Evolutionary conservation across 2,888 invertebrate genomes (phyloP).

Genomic region (Drosophila seclusa): DNA sequence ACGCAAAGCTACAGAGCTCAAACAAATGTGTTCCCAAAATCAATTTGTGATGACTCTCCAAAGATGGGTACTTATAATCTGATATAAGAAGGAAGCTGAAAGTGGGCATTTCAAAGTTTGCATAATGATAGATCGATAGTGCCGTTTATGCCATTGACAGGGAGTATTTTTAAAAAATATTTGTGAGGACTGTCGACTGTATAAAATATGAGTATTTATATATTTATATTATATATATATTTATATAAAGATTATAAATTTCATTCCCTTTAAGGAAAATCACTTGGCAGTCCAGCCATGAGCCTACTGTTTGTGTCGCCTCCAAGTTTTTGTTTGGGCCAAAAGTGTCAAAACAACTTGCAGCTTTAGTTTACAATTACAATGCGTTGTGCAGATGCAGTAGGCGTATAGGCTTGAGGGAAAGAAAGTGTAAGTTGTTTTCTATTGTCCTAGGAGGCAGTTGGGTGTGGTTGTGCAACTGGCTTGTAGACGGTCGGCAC

Average conservation of each 20-base stretch:
- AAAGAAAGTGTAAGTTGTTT: constrained; percentile 69
- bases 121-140: background rate
- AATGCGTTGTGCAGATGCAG: constrained; percentile 19
- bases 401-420: constrained; percentile 2
- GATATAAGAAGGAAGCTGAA: background rate
- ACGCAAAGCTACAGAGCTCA: constrained; percentile 3
- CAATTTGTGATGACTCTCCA: background rate
- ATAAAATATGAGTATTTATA: too few relatives aligned
- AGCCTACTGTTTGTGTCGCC: constrained; percentile 32
- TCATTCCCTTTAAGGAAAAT: background rate
- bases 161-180: background rate
- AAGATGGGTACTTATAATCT: background rate
- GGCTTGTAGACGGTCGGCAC: background rate
- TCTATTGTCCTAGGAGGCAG: constrained; percentile 23
- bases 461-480: background rate
- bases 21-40: constrained; percentile 7
- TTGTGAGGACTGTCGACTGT: background rate
- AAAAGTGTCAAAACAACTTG: constrained; percentile 77
- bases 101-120: background rate
- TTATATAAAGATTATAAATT: background rate
- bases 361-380: constrained; percentile 39
- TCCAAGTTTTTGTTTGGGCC: constrained; percentile 56
- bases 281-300: constrained; percentile 2
- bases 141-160: background rate
- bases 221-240: too few relatives aligned